Conservation (phyloP, 1,140 invertebrate genomes). For the Drosophila carrolli region DNA sequence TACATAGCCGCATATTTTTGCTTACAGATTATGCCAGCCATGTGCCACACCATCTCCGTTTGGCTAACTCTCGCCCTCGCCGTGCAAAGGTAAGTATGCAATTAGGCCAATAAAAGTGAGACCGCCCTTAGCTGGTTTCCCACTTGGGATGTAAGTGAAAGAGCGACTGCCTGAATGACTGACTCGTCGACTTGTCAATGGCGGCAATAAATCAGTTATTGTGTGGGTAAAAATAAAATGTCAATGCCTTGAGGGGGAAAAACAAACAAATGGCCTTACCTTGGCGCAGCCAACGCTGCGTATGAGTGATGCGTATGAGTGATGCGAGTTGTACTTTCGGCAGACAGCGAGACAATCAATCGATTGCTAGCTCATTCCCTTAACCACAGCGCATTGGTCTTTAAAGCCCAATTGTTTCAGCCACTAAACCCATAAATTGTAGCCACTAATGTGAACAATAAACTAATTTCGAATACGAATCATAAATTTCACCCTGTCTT, state of each 20-base stretch:
- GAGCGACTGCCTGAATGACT: conserved; percentile 18
- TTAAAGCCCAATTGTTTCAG: conserved; percentile 31
- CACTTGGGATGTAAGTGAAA: conserved; percentile 18
- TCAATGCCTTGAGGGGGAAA: conserved; percentile 37
- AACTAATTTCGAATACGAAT: conserved; percentile 70
- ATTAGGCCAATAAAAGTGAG: conserved; percentile 44
- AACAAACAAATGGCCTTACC: conserved; percentile 24
- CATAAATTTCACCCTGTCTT: conserved; percentile 54
- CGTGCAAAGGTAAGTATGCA: conserved; percentile 88
- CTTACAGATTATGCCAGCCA: conserved; percentile 89
- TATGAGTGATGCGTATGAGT: conserved; percentile 65
- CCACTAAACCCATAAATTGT: conserved; percentile 26
- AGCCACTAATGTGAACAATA: conserved; percentile 63
- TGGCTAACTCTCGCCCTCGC: conserved; percentile 95
- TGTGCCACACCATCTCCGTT: conserved; percentile 96
- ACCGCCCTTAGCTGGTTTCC: background rate
- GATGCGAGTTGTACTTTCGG: conserved; percentile 17
- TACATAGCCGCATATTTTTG: conserved; percentile 12
- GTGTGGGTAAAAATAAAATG: conserved; percentile 50
- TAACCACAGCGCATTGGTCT: background rate
- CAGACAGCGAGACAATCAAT: conserved; percentile 25
- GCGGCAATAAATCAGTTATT: conserved; percentile 67
- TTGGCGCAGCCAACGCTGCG: conserved; percentile 39
- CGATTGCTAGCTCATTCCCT: conserved; percentile 13
- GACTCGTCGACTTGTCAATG: conserved; percentile 68